Conservation (phyloP, 2,113 vertebrate genomes). For the Anguilla rostrata region DNA sequence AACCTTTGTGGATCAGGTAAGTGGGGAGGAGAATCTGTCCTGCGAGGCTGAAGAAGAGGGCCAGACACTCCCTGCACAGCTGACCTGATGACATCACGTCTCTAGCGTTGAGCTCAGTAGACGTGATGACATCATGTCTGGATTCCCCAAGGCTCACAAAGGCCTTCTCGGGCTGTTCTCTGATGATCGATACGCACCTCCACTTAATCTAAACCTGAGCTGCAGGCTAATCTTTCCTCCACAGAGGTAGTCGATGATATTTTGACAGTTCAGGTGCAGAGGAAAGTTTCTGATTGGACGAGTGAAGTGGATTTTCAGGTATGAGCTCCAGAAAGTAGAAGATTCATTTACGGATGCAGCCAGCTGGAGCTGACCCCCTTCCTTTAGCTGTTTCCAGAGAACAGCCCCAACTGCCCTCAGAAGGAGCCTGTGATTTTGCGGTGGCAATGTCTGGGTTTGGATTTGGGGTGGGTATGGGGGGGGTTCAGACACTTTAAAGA, state of each 20-base stretch:
- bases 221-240: not conserved
- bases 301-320: too few relatives aligned
- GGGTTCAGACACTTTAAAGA: too few relatives aligned
- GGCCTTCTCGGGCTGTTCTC: not conserved
- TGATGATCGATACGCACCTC: not conserved
- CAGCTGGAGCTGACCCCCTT: not conserved
- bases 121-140: conserved; percentile 2
- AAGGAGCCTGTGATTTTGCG: too few relatives aligned
- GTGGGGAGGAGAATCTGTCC: not conserved
- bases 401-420: not conserved
- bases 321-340: not conserved
- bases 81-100: not conserved
- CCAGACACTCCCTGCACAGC: not conserved
- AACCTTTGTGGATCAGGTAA: not conserved
- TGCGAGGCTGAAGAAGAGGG: not conserved
- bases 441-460: too few relatives aligned
- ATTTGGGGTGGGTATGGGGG: too few relatives aligned
- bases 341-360: not conserved
- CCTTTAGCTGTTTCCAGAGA: not conserved
- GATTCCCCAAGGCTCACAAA: not conserved
- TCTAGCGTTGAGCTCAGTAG: not conserved
- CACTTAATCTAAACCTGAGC: not conserved
- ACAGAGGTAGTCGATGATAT: too few relatives aligned
- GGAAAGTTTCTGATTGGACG: too few relatives aligned
- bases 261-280: too few relatives aligned